A percentile compares a stretch with the other conserved stretches of the same genome.
These are phyloP conservation scores for Clarias magur DNA, from an alignment of 2,113 vertebrate species.

Conservation along the genomic window DNA sequence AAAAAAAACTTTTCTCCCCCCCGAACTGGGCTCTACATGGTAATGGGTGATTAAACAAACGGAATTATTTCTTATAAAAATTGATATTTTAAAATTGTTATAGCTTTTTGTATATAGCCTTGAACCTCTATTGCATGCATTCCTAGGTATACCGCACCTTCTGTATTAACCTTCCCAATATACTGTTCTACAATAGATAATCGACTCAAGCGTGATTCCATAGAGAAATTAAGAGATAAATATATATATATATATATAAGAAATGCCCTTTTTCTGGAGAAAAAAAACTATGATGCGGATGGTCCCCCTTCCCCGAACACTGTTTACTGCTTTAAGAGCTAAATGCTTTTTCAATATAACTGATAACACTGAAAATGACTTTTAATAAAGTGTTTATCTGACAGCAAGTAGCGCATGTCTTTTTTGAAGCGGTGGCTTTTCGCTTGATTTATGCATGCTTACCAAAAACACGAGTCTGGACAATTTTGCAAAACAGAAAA, in stretches of 20 bases:
- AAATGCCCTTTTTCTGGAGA: background rate
- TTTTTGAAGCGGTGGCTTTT: background rate
- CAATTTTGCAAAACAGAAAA: background rate
- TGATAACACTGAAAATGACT: background rate
- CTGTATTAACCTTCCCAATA: background rate
- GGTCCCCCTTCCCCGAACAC: background rate
- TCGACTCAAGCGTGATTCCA: slow-evolving; percentile 10
- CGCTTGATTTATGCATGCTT: background rate
- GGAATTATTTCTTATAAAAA: background rate
- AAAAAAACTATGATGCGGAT: too few species aligned
- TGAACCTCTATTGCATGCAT: slow-evolving; percentile 29
- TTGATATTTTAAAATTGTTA: background rate
- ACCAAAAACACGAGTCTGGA: background rate
- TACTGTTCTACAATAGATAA: slow-evolving; percentile 4
- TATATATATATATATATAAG: background rate
- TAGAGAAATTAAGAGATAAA: background rate
- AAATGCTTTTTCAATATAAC: background rate
- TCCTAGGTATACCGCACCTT: background rate
- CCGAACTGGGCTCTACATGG: slow-evolving; percentile 9
- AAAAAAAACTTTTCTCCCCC: background rate
- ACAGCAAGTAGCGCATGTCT: background rate
- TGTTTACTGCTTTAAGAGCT: slow-evolving; percentile 1
- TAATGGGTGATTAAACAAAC: slow-evolving; percentile 27
- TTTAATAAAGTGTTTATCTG: slow-evolving; percentile 24
- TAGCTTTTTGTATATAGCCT: slow-evolving; percentile 28